These are phyloP conservation scores for Paratrypauchen microcephalus DNA, from an alignment of 2,797 vertebrate species.

Conservation along the genomic window DNA sequence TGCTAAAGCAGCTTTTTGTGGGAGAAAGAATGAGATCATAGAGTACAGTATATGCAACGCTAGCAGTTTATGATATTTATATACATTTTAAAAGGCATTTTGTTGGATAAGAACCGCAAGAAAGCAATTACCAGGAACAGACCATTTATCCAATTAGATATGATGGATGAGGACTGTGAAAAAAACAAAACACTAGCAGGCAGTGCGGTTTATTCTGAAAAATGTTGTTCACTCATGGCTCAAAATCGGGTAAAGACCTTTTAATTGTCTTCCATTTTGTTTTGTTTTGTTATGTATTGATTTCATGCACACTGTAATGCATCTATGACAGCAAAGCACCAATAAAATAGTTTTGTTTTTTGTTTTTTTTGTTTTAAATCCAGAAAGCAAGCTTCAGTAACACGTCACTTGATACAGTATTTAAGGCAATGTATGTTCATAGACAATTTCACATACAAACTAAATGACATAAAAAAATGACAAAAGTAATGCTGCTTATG, in stretches of 20 bases:
- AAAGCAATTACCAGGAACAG: too few relatives aligned
- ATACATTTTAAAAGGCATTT: background rate
- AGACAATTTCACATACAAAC: slow-evolving; percentile 24
- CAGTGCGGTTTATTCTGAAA: too few relatives aligned
- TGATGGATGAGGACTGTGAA: too few relatives aligned
- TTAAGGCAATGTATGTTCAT: slow-evolving; percentile 76
- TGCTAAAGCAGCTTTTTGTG: too few relatives aligned
- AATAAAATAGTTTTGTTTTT: slow-evolving; percentile 38
- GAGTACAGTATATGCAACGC: too few relatives aligned
- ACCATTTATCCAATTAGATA: too few relatives aligned
- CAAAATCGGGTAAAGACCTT: background rate
- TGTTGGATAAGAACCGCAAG: background rate
- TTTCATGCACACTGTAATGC: slow-evolving; percentile 43
- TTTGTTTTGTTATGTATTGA: slow-evolving; percentile 1
- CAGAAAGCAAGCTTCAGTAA: slow-evolving; percentile 53
- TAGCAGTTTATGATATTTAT: background rate
- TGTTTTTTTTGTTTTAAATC: slow-evolving; percentile 30
- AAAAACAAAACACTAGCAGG: too few relatives aligned
- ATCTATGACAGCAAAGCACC: slow-evolving; percentile 62
- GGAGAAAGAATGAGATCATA: too few relatives aligned
- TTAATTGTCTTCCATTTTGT: slow-evolving; percentile 11
- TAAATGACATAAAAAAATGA: background rate
- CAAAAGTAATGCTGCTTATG: background rate
- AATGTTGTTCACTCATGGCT: background rate
- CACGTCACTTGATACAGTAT: slow-evolving; percentile 57